Percentiles rank a stretch among this genome's conserved stretches.
These are phyloP conservation scores for Cordylochernes scorpioides DNA, from an alignment of 2,888 invertebrate genomes.

Conservation along the genomic window DNA sequence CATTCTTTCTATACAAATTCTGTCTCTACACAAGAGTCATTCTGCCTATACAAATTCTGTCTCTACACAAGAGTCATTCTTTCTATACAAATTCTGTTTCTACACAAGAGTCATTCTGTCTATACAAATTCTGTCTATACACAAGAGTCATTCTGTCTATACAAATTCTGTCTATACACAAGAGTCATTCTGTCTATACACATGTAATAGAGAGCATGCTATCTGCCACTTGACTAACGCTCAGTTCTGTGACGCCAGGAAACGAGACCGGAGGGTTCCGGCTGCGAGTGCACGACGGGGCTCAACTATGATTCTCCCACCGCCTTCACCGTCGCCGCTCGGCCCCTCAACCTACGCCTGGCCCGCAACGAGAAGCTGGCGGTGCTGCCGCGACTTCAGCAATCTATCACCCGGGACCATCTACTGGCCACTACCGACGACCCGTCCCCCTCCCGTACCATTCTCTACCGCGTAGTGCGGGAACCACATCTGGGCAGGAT, in stretches of 20 bases:
- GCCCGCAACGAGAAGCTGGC: slow-evolving; percentile 37
- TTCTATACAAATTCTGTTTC: too few relatives aligned
- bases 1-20: too few relatives aligned
- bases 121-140: too few relatives aligned
- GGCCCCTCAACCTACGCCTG: slow-evolving; percentile 38
- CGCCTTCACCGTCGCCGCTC: slow-evolving; percentile 36
- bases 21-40: too few relatives aligned
- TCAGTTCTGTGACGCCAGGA: slow-evolving; percentile 29
- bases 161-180: too few relatives aligned
- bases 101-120: too few relatives aligned
- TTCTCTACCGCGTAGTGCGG: slow-evolving; percentile 39
- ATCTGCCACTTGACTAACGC: too few relatives aligned
- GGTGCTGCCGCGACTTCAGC: slow-evolving; percentile 60
- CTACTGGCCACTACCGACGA: slow-evolving; percentile 50
- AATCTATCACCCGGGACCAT: slow-evolving; percentile 42
- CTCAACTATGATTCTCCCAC: slow-evolving; percentile 46
- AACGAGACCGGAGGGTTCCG: slow-evolving; percentile 44
- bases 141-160: too few relatives aligned
- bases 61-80: too few relatives aligned
- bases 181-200: too few relatives aligned
- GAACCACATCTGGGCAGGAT: slow-evolving; percentile 47
- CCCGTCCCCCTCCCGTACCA: slow-evolving; percentile 30
- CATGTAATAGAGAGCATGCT: too few relatives aligned
- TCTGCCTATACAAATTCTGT: too few relatives aligned
- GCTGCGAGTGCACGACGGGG: slow-evolving; percentile 61